Conservation (phyloP, 2,888 invertebrate species). For the Temnothorax unifasciatus region DNA sequence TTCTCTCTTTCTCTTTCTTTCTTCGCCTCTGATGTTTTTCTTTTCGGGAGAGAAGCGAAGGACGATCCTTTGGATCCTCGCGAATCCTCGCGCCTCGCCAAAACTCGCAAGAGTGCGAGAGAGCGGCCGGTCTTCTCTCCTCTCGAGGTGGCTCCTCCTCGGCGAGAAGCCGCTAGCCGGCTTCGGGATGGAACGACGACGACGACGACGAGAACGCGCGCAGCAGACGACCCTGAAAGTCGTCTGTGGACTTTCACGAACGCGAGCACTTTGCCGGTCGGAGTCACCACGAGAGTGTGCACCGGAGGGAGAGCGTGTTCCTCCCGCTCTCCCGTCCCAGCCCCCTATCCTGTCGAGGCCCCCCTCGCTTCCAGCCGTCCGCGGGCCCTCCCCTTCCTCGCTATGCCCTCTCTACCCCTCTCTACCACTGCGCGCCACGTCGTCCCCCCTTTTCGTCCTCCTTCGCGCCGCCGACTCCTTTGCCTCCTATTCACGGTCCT, state of each 20-base stretch:
- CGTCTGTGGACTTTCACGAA: conserved; percentile 84
- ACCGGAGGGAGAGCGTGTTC: conserved; percentile 77
- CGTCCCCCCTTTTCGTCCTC: conserved; percentile 63
- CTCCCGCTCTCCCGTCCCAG: conserved; percentile 62
- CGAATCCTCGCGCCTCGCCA: conserved; percentile 19
- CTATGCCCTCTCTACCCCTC: conserved; percentile 50
- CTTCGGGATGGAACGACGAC: conserved; percentile 62
- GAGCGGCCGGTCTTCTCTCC: conserved; percentile 26
- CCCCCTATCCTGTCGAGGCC: conserved; percentile 51
- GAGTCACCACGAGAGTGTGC: conserved; percentile 79
- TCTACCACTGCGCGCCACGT: conserved; percentile 15
- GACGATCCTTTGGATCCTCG: conserved; percentile 22
- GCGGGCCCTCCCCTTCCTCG: conserved; percentile 46
- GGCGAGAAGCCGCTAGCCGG: conserved; percentile 68
- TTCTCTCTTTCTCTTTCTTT: neutral
- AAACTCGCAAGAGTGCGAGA: conserved; percentile 51
- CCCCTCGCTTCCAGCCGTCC: conserved; percentile 35
- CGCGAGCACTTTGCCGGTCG: conserved; percentile 82
- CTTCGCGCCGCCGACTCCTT: conserved; percentile 39
- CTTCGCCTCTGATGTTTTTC: neutral
- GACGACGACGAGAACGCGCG: conserved; percentile 58
- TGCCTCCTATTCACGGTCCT: conserved; percentile 58
- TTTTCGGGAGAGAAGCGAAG: conserved; percentile 14
- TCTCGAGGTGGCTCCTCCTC: conserved; percentile 63
- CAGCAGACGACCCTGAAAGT: conserved; percentile 84